Base-by-base conservation (phyloP, 2,888 invertebrate genomes). In the Cataglyphis albicans region DNA sequence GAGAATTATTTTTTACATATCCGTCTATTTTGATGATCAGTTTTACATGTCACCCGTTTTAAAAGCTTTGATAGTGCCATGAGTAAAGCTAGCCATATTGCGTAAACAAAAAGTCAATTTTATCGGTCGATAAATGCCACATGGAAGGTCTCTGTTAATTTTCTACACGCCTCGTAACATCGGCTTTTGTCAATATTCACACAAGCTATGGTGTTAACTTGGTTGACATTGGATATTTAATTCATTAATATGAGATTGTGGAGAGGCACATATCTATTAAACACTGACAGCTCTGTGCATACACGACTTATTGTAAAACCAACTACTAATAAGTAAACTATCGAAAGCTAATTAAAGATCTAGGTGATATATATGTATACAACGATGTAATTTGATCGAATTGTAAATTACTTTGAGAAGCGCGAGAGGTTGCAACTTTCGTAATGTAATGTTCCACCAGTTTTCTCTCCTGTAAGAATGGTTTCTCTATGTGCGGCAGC, bases 401-500 rank as follows among this genome's bases (percentile, higher is more conserved):
- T 80, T 80, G 15, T 73, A 73, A 80, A 61, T 80, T 78, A 72
- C 35, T 21, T 25, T 3, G 18, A 72, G 59, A 15, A n/a, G 59
- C 44, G 57, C 55, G 32, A 32, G 44, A 32, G 35, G 59, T 59
- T 59, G 78, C 44, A 35, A 72, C 73, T 78, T 72, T 80, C 73
- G 73, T 41, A 76, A 72, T 21, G 73, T 59, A 72, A 59, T 64
- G 78, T 35, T 73, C 78, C 59, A 9, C 44, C 15, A 55, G 38
- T 41, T 64, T 80, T 81, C 81, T 78, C 67, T 29, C 21, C 63
- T 41, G 44, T 57, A 32, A 65, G 85, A 85, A 85, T 84, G 80
- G 84, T 86, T 88, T 88, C 88, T 88, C 75, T 82, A 80, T 88
- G 84, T 87, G 83, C 63, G 81, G 64, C 32, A 74, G 44, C 81